Conservation (phyloP, 1,140 invertebrate species). For the Drosophila kohkoa region DNA sequence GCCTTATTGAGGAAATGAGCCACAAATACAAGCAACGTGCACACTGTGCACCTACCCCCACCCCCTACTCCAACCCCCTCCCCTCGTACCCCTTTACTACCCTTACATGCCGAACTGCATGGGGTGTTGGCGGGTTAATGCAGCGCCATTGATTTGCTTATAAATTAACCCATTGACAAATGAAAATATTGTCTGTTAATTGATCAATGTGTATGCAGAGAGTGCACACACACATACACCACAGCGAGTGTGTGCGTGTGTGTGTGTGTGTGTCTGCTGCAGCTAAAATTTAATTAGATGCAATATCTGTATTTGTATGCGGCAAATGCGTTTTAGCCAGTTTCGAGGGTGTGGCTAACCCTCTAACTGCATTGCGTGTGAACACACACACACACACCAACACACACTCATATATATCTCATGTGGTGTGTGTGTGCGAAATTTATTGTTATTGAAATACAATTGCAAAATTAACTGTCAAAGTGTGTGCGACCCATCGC, state of each 20-base stretch:
- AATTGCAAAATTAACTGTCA: conserved; percentile 85
- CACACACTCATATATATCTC: conserved; percentile 37
- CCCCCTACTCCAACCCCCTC: not conserved
- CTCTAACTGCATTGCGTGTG: conserved; percentile 25
- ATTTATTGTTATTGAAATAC: conserved; percentile 85
- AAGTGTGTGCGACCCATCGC: conserved; percentile 79
- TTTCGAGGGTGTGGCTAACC: conserved; percentile 1
- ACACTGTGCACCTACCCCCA: not conserved
- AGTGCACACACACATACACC: conserved; percentile 44
- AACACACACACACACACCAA: conserved; percentile 24
- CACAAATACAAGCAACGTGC: conserved; percentile 29
- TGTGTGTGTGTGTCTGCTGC: conserved; percentile 47
- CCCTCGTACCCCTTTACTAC: not conserved
- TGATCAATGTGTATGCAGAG: conserved; percentile 83
- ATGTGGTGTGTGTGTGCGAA: conserved; percentile 44
- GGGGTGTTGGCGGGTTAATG: conserved; percentile 34
- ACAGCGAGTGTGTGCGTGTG: conserved; percentile 13
- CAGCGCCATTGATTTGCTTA: conserved; percentile 75
- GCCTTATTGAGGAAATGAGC: conserved; percentile 43
- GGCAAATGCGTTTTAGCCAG: conserved; percentile 57
- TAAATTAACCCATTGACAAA: conserved; percentile 84
- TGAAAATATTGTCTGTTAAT: conserved; percentile 84
- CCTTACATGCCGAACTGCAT: not conserved
- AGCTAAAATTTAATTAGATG: conserved; percentile 82
- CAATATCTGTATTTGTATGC: conserved; percentile 66